phyloP scores from a whole-genome alignment of 2,797 vertebrate genomes.

The Rhynchonycteris naso region DNA sequence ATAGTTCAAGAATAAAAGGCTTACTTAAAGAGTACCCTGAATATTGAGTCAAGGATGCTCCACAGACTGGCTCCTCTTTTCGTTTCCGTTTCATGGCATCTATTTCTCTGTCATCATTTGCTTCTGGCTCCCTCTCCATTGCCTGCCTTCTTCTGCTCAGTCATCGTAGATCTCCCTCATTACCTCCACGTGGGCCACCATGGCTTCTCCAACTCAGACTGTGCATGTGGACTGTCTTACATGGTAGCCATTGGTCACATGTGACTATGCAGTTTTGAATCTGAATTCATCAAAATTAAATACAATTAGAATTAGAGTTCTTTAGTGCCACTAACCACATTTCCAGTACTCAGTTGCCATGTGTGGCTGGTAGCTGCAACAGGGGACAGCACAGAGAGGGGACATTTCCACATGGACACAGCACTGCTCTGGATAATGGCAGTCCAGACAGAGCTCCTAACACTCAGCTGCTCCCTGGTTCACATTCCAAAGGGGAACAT shows the following conservation, averaged over 20 bases:
- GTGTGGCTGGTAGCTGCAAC: not conserved
- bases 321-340: not conserved
- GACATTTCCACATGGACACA: not conserved
- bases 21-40: not conserved
- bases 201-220: not conserved
- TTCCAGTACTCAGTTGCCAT: not conserved
- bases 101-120: not conserved
- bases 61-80: not conserved
- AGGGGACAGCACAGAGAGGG: fast-evolving
- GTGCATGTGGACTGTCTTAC: fast-evolving
- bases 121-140: not conserved
- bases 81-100: not conserved
- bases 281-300: not conserved
- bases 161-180: fast-evolving
- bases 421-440: no score
- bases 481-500: not conserved
- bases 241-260: not conserved
- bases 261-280: not conserved
- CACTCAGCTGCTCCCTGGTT: not conserved
- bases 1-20: not conserved
- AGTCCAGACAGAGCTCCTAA: no score
- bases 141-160: not conserved
- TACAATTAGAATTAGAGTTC: not conserved
- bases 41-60: not conserved
- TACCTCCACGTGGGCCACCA: fast-evolving